These are phyloP conservation scores for Proterorhinus semilunaris DNA, from an alignment of 2,113 vertebrate species.

Conservation along the genomic window DNA sequence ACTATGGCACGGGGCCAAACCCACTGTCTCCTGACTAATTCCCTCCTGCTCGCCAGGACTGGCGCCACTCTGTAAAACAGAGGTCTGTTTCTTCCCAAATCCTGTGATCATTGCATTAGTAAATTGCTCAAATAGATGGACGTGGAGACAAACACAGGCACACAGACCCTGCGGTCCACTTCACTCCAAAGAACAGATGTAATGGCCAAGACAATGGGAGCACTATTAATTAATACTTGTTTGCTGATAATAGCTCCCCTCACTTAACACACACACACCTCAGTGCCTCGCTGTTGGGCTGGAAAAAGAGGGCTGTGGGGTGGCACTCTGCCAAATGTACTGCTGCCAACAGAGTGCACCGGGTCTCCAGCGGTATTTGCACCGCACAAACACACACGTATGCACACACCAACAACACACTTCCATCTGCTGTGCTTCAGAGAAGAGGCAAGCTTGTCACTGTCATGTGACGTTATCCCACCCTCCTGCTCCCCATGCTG, in stretches of 20 bases:
- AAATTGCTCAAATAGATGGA: constrained; percentile 55
- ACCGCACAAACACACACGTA: constrained; percentile 27
- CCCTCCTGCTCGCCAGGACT: constrained; percentile 69
- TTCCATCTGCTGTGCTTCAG: constrained; percentile 61
- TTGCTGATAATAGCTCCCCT: constrained; percentile 30
- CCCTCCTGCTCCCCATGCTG: constrained; percentile 48
- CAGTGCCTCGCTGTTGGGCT: constrained; percentile 36
- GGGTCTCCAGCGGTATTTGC: constrained; percentile 64
- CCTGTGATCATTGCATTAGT: constrained; percentile 60
- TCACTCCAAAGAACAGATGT: constrained; percentile 29
- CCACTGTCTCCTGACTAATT: constrained; percentile 81
- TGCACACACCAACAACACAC: constrained; percentile 27
- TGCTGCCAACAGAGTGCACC: constrained; percentile 62
- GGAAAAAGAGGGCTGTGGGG: constrained; percentile 60
- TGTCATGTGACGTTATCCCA: constrained; percentile 64
- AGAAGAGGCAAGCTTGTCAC: constrained; percentile 63
- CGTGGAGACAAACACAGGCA: constrained; percentile 47
- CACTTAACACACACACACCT: constrained; percentile 41
- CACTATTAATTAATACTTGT: constrained; percentile 45
- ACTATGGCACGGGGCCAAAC: constrained; percentile 78
- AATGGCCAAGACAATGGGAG: constrained; percentile 42
- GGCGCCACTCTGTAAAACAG: constrained; percentile 68
- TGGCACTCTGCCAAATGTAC: constrained; percentile 58
- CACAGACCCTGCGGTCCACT: constrained; percentile 22
- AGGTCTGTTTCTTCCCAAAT: constrained; percentile 63